Percentiles rank a stretch among this genome's conserved stretches.
Conservation (phyloP, 1,140 invertebrate genomes). For the Drosophila pruinosa region DNA sequence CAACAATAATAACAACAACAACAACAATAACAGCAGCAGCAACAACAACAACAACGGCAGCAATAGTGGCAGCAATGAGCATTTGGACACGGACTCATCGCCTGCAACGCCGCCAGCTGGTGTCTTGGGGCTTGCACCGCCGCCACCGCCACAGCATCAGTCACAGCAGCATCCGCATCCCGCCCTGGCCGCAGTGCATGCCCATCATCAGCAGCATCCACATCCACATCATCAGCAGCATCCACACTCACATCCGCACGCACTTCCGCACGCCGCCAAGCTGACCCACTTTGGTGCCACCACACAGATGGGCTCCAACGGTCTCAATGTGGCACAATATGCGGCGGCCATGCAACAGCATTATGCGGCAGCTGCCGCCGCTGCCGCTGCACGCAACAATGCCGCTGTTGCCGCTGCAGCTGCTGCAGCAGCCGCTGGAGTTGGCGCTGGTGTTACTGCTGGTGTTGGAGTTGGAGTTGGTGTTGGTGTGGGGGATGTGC, state of each 20-base stretch:
- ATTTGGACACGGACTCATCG: constrained; percentile 31
- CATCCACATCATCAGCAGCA: constrained; percentile 39
- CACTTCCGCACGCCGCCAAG: constrained; percentile 30
- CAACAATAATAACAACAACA: constrained; percentile 45
- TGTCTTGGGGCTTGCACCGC: constrained; percentile 11
- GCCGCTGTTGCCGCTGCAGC: constrained; percentile 62
- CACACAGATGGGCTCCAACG: constrained; percentile 63
- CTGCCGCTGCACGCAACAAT: constrained; percentile 64
- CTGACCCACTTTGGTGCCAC: constrained; percentile 38
- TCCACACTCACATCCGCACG: constrained; percentile 40
- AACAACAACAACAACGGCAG: constrained; percentile 41
- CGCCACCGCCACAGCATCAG: constrained; percentile 29
- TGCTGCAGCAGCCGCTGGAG: constrained; percentile 36
- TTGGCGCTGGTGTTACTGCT: constrained; percentile 1
- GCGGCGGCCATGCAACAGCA: constrained; percentile 79
- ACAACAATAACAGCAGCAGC: constrained; percentile 45
- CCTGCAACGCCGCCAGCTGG: constrained; percentile 10
- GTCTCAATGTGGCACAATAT: constrained; percentile 75
- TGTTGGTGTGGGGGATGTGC: neutral
- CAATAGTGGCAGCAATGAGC: constrained; percentile 31
- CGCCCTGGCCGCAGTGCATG: constrained; percentile 1
- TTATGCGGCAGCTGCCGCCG: constrained; percentile 72
- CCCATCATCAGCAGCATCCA: constrained; percentile 13
- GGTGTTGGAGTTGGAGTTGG: neutral
- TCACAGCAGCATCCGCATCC: constrained; percentile 21